Percentiles rank a stretch among this genome's conserved stretches.
Evolutionary conservation across 2,888 invertebrate genomes (phyloP).

Genomic region (Tipula vernalis): DNA sequence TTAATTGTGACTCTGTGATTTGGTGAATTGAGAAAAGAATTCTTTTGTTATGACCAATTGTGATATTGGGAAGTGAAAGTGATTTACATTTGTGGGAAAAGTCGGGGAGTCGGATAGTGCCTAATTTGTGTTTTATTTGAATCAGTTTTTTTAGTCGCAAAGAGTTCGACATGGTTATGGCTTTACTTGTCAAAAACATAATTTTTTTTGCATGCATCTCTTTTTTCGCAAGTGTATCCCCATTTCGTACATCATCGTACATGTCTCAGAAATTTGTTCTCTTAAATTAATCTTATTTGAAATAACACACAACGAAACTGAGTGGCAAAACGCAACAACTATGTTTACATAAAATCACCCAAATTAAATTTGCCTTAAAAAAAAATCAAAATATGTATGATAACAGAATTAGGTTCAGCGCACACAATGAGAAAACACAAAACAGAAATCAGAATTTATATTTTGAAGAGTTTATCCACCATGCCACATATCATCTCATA

Average conservation of each 20-base stretch:
- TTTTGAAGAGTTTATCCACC: neutral
- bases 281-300: neutral
- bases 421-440: neutral
- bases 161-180: no score
- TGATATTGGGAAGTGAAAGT: no score
- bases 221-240: no score
- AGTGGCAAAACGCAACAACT: neutral
- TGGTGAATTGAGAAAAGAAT: no score
- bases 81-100: no score
- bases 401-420: neutral
- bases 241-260: neutral
- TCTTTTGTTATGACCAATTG: no score
- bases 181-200: no score
- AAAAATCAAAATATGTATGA: neutral
- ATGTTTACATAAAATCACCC: neutral
- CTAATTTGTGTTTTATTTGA: no score
- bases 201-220: no score
- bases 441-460: neutral
- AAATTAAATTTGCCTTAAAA: neutral
- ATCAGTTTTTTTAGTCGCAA: no score
- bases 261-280: neutral
- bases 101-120: no score
- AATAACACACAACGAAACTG: neutral
- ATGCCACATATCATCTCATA: neutral
- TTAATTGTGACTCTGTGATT: no score